Base-by-base conservation (phyloP, 2,113 vertebrate species). In the Aplodontia rufa region DNA sequence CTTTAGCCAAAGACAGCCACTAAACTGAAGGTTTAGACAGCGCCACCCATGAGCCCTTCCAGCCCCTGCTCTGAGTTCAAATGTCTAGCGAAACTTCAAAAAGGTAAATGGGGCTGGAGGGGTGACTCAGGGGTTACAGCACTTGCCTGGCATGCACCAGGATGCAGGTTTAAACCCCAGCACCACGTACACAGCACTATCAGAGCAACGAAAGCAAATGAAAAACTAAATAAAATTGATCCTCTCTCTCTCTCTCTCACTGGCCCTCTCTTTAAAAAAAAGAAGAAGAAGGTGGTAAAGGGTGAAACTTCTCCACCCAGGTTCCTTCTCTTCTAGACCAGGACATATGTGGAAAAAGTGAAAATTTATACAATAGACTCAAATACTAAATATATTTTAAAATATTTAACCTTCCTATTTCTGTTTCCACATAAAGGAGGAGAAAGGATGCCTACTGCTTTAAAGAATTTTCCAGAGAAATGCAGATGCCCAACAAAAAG, bases 391-490 rank as follows among this genome's bases (percentile, higher is more conserved):
- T n/a, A 45, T 32, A 51, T 75, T 64, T 51, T 58, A 58, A 58
- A 72, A 64, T 42, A 35, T 96, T 93, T 66, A 83, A 60, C 30
- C 60, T 93, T 91, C 83, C 80, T 82, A 82, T 66, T 87, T 85
- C 74, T 94, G n/a, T 76, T 69, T 83, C 42, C 17, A 90, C 28
- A n/a, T 72, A 47, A 51, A 75, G 35, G 19, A 32, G 40, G 30
- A 26, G 53, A 76, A 42, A 28, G 84, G 4, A 60, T 47, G 9
- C 22, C 68, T 74, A 45, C 6, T 60, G 19, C 28, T 97, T 92
- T 53, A 0, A 96, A 83, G 53, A 66, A 84, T 87, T 85, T 96
- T 69, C 69, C 79, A 95, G 68, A 35, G 0, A 74, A 93, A 98
- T 66, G 80, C 95, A 96, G 96, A 66, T 32, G 7, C 53, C 84